Evolutionary conservation across 2,113 vertebrate species (phyloP).

Genomic region (Psophia crepitans): DNA sequence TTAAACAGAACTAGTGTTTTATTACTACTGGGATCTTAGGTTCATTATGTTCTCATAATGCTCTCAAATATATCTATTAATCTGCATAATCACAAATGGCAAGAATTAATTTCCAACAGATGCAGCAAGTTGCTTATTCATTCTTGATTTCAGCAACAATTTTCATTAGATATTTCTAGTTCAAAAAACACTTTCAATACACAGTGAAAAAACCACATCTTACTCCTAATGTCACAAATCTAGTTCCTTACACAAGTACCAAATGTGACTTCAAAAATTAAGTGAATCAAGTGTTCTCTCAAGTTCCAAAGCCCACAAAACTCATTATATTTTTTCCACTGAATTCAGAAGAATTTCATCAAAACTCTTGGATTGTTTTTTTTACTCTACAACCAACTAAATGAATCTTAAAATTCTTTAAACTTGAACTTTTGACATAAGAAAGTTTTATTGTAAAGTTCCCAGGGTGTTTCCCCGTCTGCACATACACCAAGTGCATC

Average conservation of each 20-base stretch:
- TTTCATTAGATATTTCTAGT: neutral
- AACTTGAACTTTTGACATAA: neutral
- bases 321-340: neutral
- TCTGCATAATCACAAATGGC: conserved; percentile 32
- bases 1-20: conserved; percentile 29
- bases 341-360: neutral
- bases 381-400: neutral
- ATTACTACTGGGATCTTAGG: conserved; percentile 21
- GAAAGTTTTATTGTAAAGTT: neutral
- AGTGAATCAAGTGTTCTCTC: neutral
- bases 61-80: conserved; percentile 26
- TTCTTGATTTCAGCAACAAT: neutral
- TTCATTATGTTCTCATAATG: conserved; percentile 49
- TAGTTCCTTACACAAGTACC: neutral
- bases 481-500: neutral
- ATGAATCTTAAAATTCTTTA: neutral
- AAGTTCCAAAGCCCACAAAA: neutral
- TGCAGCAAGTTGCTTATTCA: neutral
- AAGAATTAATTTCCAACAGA: conserved; percentile 35
- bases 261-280: neutral
- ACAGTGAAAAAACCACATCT: neutral
- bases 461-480: neutral
- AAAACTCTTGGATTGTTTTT: neutral
- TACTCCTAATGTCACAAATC: neutral
- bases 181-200: neutral